Evolutionary conservation across 2,797 vertebrate genomes (phyloP).

Genomic region (Hydrocynus forskahlii): DNA sequence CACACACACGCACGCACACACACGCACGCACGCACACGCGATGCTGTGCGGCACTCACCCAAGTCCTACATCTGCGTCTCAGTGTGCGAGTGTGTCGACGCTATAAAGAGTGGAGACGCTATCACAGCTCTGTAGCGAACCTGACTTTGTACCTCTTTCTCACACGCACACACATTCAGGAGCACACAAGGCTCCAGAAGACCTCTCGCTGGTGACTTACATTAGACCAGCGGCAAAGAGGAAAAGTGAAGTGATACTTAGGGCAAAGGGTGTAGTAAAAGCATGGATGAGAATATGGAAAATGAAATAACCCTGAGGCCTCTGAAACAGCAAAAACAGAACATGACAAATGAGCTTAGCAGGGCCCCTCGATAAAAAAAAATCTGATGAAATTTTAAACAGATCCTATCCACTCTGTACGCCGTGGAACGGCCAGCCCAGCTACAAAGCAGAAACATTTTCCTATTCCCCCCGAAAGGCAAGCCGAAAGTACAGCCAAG

Average conservation of each 20-base stretch:
- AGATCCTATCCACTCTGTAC: slow-evolving; percentile 40
- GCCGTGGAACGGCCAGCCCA: slow-evolving; percentile 30
- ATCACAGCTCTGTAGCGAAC: slow-evolving; percentile 44
- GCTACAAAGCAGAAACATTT: slow-evolving; percentile 37
- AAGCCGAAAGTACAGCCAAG: slow-evolving; percentile 20
- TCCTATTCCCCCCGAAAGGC: slow-evolving; percentile 44
- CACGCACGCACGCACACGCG: slow-evolving; percentile 30
- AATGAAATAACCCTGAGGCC: slow-evolving; percentile 34
- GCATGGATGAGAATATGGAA: slow-evolving; percentile 27
- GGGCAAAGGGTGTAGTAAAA: slow-evolving; percentile 35
- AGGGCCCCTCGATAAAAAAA: slow-evolving; percentile 37
- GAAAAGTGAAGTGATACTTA: slow-evolving; percentile 31
- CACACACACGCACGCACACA: slow-evolving; percentile 28
- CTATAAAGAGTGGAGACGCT: slow-evolving; percentile 44
- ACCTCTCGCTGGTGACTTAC: slow-evolving; percentile 40
- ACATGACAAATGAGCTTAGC: slow-evolving; percentile 58
- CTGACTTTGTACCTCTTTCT: slow-evolving; percentile 19
- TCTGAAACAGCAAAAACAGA: slow-evolving; percentile 45
- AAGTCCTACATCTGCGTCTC: slow-evolving; percentile 74
- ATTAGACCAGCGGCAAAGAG: slow-evolving; percentile 26
- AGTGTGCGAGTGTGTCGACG: slow-evolving; percentile 43
- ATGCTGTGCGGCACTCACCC: slow-evolving; percentile 56
- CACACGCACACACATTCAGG: not conserved
- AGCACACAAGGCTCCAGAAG: slow-evolving; percentile 21
- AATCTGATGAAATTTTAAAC: slow-evolving; percentile 54